Evolutionary conservation across 2,797 vertebrate genomes (phyloP).

Genomic region (Enteromius unitaeniatus): DNA sequence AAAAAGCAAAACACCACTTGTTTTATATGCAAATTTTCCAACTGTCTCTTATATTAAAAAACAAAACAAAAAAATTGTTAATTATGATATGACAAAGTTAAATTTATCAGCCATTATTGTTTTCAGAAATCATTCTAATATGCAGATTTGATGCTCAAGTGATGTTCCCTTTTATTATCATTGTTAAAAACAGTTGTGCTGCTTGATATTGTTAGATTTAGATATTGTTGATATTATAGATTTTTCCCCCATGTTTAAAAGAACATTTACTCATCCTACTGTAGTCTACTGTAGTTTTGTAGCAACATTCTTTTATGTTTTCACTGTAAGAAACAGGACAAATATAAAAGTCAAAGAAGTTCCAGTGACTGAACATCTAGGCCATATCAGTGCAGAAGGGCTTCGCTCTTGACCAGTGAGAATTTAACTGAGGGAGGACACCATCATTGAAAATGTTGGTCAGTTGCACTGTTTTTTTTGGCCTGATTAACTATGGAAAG

Average conservation of each 20-base stretch:
- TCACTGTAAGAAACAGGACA: background rate
- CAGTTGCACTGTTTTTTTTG: conserved; percentile 17
- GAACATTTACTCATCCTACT: background rate
- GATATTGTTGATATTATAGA: too few relatives aligned
- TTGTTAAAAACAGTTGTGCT: background rate
- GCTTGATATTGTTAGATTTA: background rate
- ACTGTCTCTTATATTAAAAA: background rate
- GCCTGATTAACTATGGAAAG: conserved; percentile 11
- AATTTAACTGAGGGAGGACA: conserved; percentile 27
- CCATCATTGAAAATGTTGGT: conserved; percentile 31
- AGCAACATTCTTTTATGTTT: background rate
- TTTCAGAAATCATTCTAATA: background rate
- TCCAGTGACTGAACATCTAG: conserved; percentile 5
- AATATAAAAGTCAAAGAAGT: background rate
- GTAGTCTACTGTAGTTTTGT: background rate
- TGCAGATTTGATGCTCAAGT: background rate
- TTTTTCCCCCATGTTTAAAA: too few relatives aligned
- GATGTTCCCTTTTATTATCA: background rate
- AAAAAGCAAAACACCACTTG: too few relatives aligned
- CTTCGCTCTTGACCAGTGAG: background rate
- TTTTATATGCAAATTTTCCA: too few relatives aligned
- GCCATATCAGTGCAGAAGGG: conserved; percentile 3
- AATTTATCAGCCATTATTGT: background rate
- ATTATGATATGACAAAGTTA: background rate
- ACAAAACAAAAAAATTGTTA: background rate